Conservation (phyloP, 2,113 vertebrate genomes). For the Circaetus gallicus region DNA sequence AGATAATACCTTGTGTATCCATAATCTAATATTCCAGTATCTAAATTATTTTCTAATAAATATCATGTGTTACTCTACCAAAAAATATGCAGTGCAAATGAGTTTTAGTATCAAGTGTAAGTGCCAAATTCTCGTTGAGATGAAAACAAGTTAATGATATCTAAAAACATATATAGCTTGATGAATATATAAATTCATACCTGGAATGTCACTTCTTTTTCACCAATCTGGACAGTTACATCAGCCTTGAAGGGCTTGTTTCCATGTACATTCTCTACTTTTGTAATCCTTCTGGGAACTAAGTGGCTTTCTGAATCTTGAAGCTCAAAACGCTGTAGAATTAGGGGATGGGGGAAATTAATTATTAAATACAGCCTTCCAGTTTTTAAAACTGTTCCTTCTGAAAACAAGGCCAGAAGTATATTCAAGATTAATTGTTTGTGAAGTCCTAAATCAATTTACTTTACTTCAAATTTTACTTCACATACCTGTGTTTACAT, state of each 20-base stretch:
- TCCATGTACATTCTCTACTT: conserved; percentile 63
- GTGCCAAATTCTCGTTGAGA: neutral
- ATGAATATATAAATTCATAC: conserved; percentile 60
- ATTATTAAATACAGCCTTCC: neutral
- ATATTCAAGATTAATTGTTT: neutral
- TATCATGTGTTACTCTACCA: neutral
- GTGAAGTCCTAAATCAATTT: neutral
- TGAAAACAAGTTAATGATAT: neutral
- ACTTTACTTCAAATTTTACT: neutral
- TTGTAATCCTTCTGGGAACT: conserved; percentile 67
- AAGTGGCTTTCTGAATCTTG: conserved; percentile 67
- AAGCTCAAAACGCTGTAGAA: conserved; percentile 88
- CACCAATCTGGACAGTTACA: conserved; percentile 77
- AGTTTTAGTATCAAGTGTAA: neutral
- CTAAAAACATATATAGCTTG: neutral
- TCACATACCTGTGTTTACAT: neutral
- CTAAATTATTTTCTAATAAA: neutral
- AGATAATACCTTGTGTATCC: neutral
- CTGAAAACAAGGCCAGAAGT: neutral
- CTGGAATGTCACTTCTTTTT: conserved; percentile 84
- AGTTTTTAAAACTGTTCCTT: neutral
- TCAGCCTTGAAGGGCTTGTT: conserved; percentile 66
- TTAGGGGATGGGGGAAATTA: neutral
- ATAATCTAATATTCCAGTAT: neutral
- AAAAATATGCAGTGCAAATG: neutral